These are phyloP conservation scores for Tapirus indicus DNA, from an alignment of 2,797 vertebrate genomes.

Conservation along the genomic window DNA sequence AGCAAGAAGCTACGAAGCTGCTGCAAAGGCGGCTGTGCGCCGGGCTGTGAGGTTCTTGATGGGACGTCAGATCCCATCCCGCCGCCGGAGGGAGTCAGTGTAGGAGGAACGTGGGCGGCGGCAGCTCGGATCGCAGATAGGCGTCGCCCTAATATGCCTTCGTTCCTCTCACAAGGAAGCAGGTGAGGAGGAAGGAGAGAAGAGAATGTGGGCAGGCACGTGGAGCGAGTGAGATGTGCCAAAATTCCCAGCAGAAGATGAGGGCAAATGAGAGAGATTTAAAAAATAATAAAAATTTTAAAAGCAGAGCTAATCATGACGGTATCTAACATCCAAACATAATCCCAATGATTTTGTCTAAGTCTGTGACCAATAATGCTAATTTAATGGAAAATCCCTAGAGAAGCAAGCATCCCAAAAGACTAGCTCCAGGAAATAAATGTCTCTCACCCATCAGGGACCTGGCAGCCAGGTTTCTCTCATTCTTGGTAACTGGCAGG, in stretches of 20 bases:
- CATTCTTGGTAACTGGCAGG: neutral
- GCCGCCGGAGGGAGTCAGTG: neutral
- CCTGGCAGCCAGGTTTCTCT: neutral
- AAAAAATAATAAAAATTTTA: neutral
- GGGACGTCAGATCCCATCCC: rapidly evolving
- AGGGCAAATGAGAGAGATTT: neutral
- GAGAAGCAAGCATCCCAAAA: conserved; percentile 39
- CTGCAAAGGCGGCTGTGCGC: neutral
- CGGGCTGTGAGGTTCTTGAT: rapidly evolving
- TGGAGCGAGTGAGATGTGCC: neutral
- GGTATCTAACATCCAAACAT: neutral
- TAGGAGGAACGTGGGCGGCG: neutral
- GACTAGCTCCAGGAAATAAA: neutral
- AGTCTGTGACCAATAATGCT: neutral
- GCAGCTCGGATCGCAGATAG: neutral
- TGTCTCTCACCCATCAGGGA: neutral
- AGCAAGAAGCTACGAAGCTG: neutral
- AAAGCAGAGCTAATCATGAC: neutral
- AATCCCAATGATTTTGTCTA: neutral
- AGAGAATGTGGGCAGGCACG: neutral
- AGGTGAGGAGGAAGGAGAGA: neutral
- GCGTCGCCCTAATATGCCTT: neutral
- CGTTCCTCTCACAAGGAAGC: neutral
- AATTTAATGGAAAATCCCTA: neutral
- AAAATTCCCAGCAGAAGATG: neutral